Base-by-base conservation (phyloP, 2,113 vertebrate species). In the Theropithecus gelada region DNA sequence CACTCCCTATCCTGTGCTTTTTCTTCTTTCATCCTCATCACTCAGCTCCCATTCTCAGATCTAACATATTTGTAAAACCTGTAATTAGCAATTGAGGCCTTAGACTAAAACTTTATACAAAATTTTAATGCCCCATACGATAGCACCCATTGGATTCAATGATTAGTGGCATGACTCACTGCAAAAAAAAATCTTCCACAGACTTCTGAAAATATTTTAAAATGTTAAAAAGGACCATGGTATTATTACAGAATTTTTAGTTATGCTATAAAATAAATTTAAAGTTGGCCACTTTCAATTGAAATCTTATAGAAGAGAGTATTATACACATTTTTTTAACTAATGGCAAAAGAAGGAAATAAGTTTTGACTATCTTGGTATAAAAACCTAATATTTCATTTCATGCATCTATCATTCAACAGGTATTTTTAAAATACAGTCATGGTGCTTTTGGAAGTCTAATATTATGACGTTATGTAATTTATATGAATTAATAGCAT, bases 201-300 rank as follows among this genome's bases (percentile, higher is more conserved):
- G 50, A 88, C 68, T 70, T 94, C 45, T 75, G 48, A 82, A 75
- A 85, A 61, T 61, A 93, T 59, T 72, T 93, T 61, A 30, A 96
- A 70, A 90, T 80, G 22, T 14, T 93, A 40, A 93, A 89, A 35
- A 89, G 27, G 30, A 90, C 68, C 40, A 76, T 2, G 27, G 57
- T 70, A 70, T 8, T 70, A 2, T 88, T 45, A 75, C 4, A 57
- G 9, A 68, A 92, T 38, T 79, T 90, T 75, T 45, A 72, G n/a
- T 17, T 73, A 73, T 35, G 23, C 11, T 85, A 82, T 82, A 91
- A 70, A 94, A 55, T 64, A 82, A 70, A 73, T 30, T 52, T 72
- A 55, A 84, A 84, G 23, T 45, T 50, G 38, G 7, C 5, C 18
- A 86, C 61, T 78, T 86, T 57, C 8, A 66, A 81, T 0, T 86